Conservation (phyloP, 35 echinoderm and acorn worm species). For the Strongylocentrotus purpuratus region DNA sequence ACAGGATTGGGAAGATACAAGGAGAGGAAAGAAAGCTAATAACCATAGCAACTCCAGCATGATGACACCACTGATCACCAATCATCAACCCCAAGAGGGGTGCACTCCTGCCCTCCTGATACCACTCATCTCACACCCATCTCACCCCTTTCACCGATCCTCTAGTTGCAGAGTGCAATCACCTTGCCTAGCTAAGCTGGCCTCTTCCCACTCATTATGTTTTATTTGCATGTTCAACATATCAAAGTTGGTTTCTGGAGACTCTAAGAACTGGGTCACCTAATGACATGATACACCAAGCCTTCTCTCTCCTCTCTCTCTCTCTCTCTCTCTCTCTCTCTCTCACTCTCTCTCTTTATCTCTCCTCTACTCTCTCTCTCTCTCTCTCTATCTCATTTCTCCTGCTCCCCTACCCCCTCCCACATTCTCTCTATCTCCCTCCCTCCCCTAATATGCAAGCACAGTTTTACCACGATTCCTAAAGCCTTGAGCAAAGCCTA, state of each 20-base stretch:
- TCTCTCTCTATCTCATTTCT: too few relatives aligned
- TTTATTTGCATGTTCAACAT: constrained; percentile 18
- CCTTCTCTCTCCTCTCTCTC: background rate
- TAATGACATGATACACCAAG: background rate
- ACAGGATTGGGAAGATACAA: background rate
- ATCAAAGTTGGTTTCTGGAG: constrained; percentile 1
- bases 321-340: background rate
- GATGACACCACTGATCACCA: background rate
- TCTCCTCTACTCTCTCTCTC: too few relatives aligned
- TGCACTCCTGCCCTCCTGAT: background rate
- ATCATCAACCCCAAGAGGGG: background rate
- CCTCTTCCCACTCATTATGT: background rate
- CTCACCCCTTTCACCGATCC: background rate
- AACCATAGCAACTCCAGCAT: background rate
- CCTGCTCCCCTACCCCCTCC: too few relatives aligned
- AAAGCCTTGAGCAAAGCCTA: too few relatives aligned
- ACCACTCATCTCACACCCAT: background rate
- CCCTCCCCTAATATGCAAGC: too few relatives aligned
- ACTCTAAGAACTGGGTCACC: background rate
- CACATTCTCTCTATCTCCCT: too few relatives aligned
- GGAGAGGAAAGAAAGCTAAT: background rate
- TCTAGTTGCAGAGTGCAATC: background rate
- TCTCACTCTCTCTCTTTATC: background rate
- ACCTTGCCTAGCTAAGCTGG: background rate
- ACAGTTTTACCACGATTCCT: too few relatives aligned